Evolutionary conservation across 2,797 vertebrate genomes (phyloP), one percentile per base, ranked within the genome.

Genomic region (Falco novaeseelandiae): DNA sequence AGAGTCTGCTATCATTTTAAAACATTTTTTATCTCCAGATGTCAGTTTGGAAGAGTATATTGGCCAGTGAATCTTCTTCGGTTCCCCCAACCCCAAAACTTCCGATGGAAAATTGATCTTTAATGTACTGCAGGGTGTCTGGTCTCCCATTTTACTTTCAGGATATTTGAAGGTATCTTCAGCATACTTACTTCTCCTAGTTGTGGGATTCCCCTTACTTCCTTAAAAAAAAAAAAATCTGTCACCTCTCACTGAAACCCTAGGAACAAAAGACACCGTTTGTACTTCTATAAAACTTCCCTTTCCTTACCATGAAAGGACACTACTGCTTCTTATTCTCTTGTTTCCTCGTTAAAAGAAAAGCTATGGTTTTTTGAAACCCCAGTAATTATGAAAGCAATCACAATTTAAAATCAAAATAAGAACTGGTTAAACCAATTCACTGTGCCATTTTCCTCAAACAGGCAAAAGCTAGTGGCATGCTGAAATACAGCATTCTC

Each of bases 401-500:
- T 69, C 76, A 77, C 19, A 72, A 74, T 58, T 83, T 86, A 74
- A 38, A 86, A 81, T 57, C n/a, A 80, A 94, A 90, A 15, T n/a
- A 83, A 89, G 61, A 83, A 22, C 25, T 51, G 25, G 21, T 69
- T 90, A 32, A 92, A 83, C 77, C 83, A 91, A 94, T 81, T 91
- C 59, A 83, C 27, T 1, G 2, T 44, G 42, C 36, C 81, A 5
- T 92, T 90, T 89, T 72, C 54, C 40, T 84, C 54, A 30, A 93
- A 74, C 14, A 70, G 63, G 42, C 54, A 91, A 83, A 91, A 83
- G 38, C 65, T 23, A 76, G 78, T 6, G 23, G 74, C 76, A 65
- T 51, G 71, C 54, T 87, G 52, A 92, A 97, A 93, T 61, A 77
- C 73, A 92, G 55, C 81, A 62, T 61, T 91, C 84, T 85, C 72